phyloP scores from a whole-genome alignment of 2,797 vertebrate species.

The Arctocebus calabarensis region DNA sequence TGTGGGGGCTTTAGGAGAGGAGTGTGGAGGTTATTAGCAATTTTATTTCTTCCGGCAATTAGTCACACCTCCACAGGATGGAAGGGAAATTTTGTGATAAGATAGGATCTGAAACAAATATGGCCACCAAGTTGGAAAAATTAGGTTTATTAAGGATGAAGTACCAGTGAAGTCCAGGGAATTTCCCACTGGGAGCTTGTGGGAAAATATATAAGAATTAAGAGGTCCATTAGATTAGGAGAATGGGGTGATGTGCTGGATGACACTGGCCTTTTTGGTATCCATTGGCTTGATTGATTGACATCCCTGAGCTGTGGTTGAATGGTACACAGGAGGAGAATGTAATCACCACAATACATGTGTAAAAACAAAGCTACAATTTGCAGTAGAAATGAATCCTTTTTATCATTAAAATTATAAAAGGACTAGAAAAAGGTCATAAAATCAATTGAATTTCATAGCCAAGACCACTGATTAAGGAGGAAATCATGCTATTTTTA shows the following conservation, averaged over 20 bases:
- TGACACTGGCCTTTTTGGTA: slow-evolving; percentile 72
- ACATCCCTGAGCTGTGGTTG: slow-evolving; percentile 44
- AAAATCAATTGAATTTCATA: slow-evolving; percentile 83
- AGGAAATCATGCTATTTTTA: slow-evolving; percentile 81
- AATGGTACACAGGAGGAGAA: slow-evolving; percentile 59
- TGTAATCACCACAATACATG: slow-evolving; percentile 71
- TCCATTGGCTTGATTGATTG: slow-evolving; percentile 66
- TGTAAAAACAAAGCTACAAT: slow-evolving; percentile 56
- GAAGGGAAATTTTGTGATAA: neutral
- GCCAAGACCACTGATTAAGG: slow-evolving; percentile 78
- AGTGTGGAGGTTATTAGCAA: neutral
- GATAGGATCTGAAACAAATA: neutral
- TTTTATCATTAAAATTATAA: slow-evolving; percentile 82
- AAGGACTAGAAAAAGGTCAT: slow-evolving; percentile 77
- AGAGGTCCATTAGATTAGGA: neutral
- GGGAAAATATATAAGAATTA: slow-evolving; percentile 47
- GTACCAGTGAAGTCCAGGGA: neutral
- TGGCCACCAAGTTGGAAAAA: neutral
- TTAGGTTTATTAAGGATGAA: neutral
- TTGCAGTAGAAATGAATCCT: slow-evolving; percentile 72
- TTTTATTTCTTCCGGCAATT: neutral
- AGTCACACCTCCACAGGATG: neutral
- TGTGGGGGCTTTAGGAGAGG: neutral
- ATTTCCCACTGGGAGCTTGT: neutral
- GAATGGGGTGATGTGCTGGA: accelerated